Base-by-base conservation (phyloP, 2,888 invertebrate genomes). In the Pyralis farinalis region DNA sequence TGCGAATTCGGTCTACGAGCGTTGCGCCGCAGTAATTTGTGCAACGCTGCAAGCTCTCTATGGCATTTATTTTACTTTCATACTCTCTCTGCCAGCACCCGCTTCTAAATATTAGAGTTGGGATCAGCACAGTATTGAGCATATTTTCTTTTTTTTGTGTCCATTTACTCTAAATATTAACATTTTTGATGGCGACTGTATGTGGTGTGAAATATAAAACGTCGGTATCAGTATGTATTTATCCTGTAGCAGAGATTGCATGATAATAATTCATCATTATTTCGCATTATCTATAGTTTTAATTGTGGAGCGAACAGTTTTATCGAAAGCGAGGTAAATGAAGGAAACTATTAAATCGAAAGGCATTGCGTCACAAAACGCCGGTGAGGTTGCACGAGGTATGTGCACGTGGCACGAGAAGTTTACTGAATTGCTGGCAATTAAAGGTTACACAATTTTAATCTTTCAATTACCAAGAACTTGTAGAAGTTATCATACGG, bases 231-330 rank as follows among this genome's bases (percentile, higher is more conserved):
- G 25, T 1, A 25, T n/a, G 25, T n/a, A 25, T n/a, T 25, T 25
- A 25, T 7, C 3, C 29, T 36, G 36, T 28, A 8, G n/a, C 28
- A n/a, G n/a, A n/a, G n/a, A n/a, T n/a, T n/a, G n/a, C n/a, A n/a
- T n/a, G 28, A 36, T 36, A 36, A 30, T 37, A 11, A 21, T 37
- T 37, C 37, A 16, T 30, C 30, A 37, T 37, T 37, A 30, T 37
- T 31, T 30, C 30, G 8, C 36, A 36, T 7, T 20, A 28, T 9
- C 7, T 11, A 21, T 21, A 37, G 37, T 30, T 37, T 37, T 37
- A 30, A 36, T 30, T 21, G 37, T 22, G 8, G n/a, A 30, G 12
- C 22, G 30, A 30, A 37, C 37, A 37, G 16, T 37, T 37, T 37
- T 37, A 37, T 30, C 37, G 37, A 31, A 25, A 5, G 9, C 21